Percentiles rank a stretch among this genome's conserved stretches.
These are phyloP conservation scores for Sarcoramphus papa DNA, from an alignment of 2,797 vertebrate genomes.

Conservation along the genomic window DNA sequence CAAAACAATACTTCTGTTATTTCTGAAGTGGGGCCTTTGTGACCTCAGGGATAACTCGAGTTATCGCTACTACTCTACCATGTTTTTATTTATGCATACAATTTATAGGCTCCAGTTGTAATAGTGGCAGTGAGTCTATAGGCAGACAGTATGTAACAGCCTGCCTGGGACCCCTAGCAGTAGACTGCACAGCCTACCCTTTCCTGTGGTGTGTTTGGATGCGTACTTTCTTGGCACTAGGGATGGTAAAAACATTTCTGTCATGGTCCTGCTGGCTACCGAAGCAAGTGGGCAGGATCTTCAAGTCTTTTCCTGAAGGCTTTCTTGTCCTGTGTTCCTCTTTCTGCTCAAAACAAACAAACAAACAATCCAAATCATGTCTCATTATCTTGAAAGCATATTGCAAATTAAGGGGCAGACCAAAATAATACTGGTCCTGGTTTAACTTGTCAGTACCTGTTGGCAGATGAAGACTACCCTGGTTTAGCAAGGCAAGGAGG, in stretches of 20 bases:
- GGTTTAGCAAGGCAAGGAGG: neutral
- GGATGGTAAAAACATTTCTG: neutral
- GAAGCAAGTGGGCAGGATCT: neutral
- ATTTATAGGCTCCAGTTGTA: neutral
- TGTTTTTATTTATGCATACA: neutral
- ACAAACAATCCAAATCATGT: neutral
- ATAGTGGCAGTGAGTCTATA: neutral
- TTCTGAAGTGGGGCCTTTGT: neutral
- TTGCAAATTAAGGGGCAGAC: neutral
- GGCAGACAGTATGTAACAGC: neutral
- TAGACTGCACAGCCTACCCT: neutral
- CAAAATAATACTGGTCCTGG: neutral
- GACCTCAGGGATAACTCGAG: neutral
- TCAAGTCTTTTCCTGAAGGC: neutral
- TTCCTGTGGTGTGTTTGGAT: neutral
- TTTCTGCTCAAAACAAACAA: neutral
- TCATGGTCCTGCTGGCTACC: neutral
- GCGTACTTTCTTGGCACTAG: neutral
- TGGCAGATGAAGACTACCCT: neutral
- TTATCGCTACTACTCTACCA: accelerated
- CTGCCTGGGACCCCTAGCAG: neutral
- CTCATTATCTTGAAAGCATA: neutral
- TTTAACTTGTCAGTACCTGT: neutral
- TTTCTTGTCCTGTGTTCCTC: neutral
- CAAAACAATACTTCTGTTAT: neutral